Base-by-base conservation (phyloP, 2,113 vertebrate species). In the Cavia porcellus region DNA sequence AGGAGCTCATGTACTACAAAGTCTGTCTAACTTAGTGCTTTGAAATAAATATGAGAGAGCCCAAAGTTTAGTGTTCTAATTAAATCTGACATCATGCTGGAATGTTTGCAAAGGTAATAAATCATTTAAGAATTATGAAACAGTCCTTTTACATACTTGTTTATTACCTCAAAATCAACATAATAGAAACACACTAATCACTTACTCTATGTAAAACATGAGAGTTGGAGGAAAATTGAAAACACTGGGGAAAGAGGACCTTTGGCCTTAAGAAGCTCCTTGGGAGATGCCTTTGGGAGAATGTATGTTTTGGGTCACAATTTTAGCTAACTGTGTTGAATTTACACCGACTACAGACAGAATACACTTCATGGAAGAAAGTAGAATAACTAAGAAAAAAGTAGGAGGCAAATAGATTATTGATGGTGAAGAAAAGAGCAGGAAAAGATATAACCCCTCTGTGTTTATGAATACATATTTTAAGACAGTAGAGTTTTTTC, bases 11-110 rank as follows among this genome's bases (percentile, higher is more conserved):
- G n/a, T 32, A 66, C 55, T 80, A 15, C n/a, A 86, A 96, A 68
- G 61, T 66, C 70, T 96, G 57, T 88, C 72, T 86, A 70, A 93
- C 45, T 57, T 47, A 72, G 72, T 59, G 17, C 90, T 97, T 96
- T 96, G 92, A 96, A 92, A 94, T 86, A 96, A 94, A 92, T 94
- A 93, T 30, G 42, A 82, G 42, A 68, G 24, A 66, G 61, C 57
- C 55, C 72, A 95, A 64, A 66, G 52, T 86, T 94, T 74, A 64
- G 20, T 95, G 47, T 74, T 81, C 4, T 96, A 95, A 97, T 96
- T 95, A 97, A 95, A 93, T 86, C 84, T 97, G 92, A 96, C 95
- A 90, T 95, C 72, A 96, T 81, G 50, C 57, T 82, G 66, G 82
- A 97, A 86, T 66, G 45, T 90, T 94, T 95, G 81, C 90, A 80